phyloP scores from a whole-genome alignment of 2,113 vertebrate species.

The Dryoscopus gambensis region DNA sequence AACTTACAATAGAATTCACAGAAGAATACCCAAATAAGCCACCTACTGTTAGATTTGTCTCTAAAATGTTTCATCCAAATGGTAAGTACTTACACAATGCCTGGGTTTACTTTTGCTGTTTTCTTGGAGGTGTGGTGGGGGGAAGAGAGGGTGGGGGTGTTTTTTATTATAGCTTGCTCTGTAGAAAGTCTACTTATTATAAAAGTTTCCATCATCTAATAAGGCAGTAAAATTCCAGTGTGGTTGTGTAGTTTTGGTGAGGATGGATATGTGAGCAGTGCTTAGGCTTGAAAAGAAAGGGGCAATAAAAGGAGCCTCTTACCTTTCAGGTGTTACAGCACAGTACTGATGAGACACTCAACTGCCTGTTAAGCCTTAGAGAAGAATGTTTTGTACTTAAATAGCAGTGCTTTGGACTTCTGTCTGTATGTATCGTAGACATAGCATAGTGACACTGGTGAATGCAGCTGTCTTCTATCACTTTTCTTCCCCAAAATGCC shows the following conservation, averaged over 20 bases:
- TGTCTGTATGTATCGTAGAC: neutral
- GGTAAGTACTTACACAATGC: slow-evolving; percentile 72
- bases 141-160: neutral
- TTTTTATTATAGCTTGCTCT: neutral
- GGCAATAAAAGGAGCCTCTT: neutral
- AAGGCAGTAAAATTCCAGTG: neutral
- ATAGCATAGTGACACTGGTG: neutral
- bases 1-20: slow-evolving; percentile 99
- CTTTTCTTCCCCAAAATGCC: neutral
- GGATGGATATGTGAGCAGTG: neutral
- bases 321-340: neutral
- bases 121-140: neutral
- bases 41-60: slow-evolving; percentile 98
- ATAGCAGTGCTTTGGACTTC: neutral
- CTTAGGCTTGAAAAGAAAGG: neutral
- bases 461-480: neutral
- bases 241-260: neutral
- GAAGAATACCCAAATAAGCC: slow-evolving; percentile 99
- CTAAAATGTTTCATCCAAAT: slow-evolving; percentile 99
- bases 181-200: neutral
- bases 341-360: neutral
- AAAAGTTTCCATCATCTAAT: neutral
- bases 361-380: neutral
- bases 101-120: neutral
- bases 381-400: neutral